phyloP scores from a whole-genome alignment of 2,797 vertebrate species.

The Helostoma temminkii region DNA sequence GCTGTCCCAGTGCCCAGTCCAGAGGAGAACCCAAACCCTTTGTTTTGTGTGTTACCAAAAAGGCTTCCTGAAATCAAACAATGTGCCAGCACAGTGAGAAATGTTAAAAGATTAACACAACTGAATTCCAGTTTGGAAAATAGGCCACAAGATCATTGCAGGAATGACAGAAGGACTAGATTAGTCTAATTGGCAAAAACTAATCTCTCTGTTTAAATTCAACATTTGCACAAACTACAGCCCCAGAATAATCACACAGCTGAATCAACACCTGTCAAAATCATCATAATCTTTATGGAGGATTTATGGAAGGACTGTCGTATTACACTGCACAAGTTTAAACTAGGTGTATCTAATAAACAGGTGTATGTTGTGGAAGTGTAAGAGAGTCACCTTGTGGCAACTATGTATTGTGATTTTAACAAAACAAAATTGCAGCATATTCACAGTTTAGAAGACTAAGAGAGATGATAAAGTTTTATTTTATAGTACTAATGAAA shows the following conservation, averaged over 20 bases:
- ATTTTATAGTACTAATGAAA: too few relatives aligned
- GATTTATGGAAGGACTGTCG: background rate
- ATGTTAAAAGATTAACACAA: background rate
- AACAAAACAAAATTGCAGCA: conserved; percentile 5
- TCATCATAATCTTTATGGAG: background rate
- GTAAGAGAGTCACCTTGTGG: conserved; percentile 51
- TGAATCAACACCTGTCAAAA: background rate
- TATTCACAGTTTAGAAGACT: too few relatives aligned
- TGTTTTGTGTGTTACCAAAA: conserved; percentile 93
- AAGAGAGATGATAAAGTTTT: too few relatives aligned
- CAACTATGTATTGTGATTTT: background rate
- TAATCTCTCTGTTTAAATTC: too few relatives aligned
- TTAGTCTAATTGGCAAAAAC: too few relatives aligned
- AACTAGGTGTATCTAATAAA: background rate
- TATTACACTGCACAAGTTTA: background rate
- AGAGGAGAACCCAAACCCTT: conserved; percentile 94
- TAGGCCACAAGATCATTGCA: background rate
- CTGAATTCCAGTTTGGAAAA: conserved; percentile 12
- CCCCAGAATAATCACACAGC: too few relatives aligned
- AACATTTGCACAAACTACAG: too few relatives aligned
- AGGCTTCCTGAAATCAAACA: conserved; percentile 82
- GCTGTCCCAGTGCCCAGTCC: conserved; percentile 87
- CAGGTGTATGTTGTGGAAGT: background rate
- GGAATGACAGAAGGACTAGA: background rate
- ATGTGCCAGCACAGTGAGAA: background rate